Evolutionary conservation across 1,140 invertebrate genomes (phyloP).

Genomic region (Eumeta japonica): DNA sequence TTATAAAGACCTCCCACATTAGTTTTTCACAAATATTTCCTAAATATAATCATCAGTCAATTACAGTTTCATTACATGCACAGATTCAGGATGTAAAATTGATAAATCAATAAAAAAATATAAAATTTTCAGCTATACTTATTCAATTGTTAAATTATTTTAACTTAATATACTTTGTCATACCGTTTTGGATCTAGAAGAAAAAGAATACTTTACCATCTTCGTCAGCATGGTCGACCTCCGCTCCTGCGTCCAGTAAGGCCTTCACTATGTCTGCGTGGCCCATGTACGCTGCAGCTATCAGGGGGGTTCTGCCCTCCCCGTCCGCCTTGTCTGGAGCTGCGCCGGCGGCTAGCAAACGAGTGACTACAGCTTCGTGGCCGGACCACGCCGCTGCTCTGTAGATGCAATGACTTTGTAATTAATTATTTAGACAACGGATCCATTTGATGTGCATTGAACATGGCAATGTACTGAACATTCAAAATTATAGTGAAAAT

Average conservation of each 20-base stretch:
- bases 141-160: too few species aligned
- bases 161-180: too few species aligned
- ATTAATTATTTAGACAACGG: too few species aligned
- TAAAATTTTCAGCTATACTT: too few species aligned
- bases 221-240: slow-evolving; percentile 84
- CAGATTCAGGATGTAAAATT: neutral
- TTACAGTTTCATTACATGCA: neutral
- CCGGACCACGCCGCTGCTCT: slow-evolving; percentile 86
- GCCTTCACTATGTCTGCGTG: slow-evolving; percentile 90
- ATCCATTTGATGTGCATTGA: neutral
- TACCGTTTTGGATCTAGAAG: neutral
- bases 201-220: slow-evolving; percentile 62
- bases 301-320: slow-evolving; percentile 86
- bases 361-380: slow-evolving; percentile 70
- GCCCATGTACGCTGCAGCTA: slow-evolving; percentile 86
- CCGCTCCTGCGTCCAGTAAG: slow-evolving; percentile 79
- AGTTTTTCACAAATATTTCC: too few species aligned
- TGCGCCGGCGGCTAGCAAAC: slow-evolving; percentile 67
- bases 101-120: too few species aligned
- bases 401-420: too few species aligned
- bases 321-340: slow-evolving; percentile 81
- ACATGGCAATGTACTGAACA: too few species aligned
- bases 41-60: neutral
- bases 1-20: too few species aligned
- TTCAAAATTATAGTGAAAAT: too few species aligned